These are phyloP conservation scores for Branchipolynoe longqiensis DNA, from an alignment of 2,888 invertebrate species.

Conservation along the genomic window DNA sequence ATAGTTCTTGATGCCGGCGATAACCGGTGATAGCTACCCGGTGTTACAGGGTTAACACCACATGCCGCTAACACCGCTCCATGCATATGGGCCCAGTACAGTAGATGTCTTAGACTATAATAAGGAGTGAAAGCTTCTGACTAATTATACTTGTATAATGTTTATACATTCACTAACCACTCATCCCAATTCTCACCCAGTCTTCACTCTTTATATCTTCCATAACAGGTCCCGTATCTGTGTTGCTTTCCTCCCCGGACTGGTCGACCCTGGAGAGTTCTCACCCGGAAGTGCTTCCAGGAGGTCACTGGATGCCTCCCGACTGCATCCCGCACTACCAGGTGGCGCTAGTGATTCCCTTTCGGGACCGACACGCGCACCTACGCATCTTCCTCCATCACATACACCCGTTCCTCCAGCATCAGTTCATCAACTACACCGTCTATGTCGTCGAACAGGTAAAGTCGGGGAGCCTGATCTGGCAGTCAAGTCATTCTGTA, in stretches of 20 bases:
- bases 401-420: constrained; percentile 94
- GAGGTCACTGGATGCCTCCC: constrained; percentile 25
- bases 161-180: not conserved
- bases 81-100: too few species aligned
- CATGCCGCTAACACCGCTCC: too few species aligned
- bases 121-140: too few species aligned
- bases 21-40: too few species aligned
- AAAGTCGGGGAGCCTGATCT: too few species aligned
- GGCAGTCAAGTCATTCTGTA: not conserved
- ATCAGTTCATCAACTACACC: constrained; percentile 96
- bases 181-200: too few species aligned
- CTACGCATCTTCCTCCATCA: constrained; percentile 93
- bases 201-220: not conserved
- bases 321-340: constrained; percentile 86
- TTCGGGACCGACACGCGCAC: constrained; percentile 91
- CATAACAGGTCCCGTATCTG: constrained; percentile 9
- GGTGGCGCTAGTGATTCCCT: constrained; percentile 95
- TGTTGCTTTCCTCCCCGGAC: constrained; percentile 30
- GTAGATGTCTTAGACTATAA: too few species aligned
- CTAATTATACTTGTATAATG: too few species aligned
- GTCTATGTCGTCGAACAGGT: constrained; percentile 96
- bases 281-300: constrained; percentile 17
- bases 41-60: too few species aligned
- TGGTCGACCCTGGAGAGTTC: not conserved
- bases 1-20: too few species aligned